Evolutionary conservation across 2,113 vertebrate genomes (phyloP).

Genomic region (Thomomys bottae): DNA sequence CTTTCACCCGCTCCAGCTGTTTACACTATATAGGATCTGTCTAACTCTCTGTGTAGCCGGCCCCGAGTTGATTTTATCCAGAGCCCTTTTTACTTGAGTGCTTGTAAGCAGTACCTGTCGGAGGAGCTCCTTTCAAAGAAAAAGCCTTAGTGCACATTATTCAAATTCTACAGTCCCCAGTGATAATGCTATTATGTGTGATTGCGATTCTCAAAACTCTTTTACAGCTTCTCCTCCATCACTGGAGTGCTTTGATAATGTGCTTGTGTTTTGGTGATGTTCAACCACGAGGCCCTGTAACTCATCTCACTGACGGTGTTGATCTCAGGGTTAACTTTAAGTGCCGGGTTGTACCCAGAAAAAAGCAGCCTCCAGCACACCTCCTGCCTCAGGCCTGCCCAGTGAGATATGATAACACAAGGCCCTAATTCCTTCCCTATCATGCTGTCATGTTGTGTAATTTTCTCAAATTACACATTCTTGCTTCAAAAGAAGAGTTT

Average conservation of each 20-base stretch:
- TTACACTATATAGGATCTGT: conserved; percentile 24
- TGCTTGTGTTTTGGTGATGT: conserved; percentile 70
- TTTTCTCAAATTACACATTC: conserved; percentile 51
- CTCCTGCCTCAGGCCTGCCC: conserved; percentile 19
- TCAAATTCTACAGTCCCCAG: conserved; percentile 66
- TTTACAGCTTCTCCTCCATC: conserved; percentile 56
- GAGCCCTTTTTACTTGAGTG: conserved; percentile 19
- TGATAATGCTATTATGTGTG: conserved; percentile 67
- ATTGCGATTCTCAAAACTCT: conserved; percentile 76
- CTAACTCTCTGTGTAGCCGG: background rate
- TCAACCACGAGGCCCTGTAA: conserved; percentile 66
- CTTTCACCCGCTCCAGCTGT: background rate
- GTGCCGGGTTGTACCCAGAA: conserved; percentile 47
- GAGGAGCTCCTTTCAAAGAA: conserved; percentile 59
- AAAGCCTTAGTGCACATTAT: conserved; percentile 56
- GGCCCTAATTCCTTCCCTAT: conserved; percentile 21
- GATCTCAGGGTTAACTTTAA: conserved; percentile 63
- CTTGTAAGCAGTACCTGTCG: conserved; percentile 49
- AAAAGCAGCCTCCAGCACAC: background rate
- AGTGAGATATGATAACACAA: conserved; percentile 20
- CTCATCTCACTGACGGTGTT: conserved; percentile 55
- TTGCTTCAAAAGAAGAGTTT: conserved; percentile 52
- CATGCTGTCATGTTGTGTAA: conserved; percentile 20
- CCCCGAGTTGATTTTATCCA: conserved; percentile 49
- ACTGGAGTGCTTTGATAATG: conserved; percentile 62